phyloP scores from a whole-genome alignment of 2,888 invertebrate genomes.

The Machimus atricapillus region DNA sequence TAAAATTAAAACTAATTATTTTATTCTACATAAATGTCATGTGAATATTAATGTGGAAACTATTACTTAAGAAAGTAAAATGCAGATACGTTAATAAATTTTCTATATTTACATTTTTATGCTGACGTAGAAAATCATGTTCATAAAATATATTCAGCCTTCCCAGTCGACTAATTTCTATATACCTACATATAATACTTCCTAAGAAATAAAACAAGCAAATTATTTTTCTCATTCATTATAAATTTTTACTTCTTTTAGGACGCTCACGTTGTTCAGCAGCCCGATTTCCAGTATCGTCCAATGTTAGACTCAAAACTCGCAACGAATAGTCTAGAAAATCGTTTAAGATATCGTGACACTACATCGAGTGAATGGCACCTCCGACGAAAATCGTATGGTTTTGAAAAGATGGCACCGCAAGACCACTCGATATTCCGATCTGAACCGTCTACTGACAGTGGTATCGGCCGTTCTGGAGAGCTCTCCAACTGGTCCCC shows the following conservation, averaged over 20 bases:
- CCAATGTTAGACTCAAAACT: conserved; percentile 36
- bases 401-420: conserved; percentile 70
- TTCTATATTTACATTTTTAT: no score
- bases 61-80: no score
- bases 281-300: conserved; percentile 15
- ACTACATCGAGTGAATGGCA: conserved; percentile 71
- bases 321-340: conserved; percentile 58
- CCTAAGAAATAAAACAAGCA: no score
- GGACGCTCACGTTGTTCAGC: conserved; percentile 41
- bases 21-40: no score
- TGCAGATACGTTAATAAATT: no score
- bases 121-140: no score
- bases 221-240: no score
- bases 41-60: no score
- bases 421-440: conserved; percentile 60
- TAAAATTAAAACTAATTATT: no score
- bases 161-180: no score
- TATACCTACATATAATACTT: no score
- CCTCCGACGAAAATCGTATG: conserved; percentile 77
- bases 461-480: conserved; percentile 76
- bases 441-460: conserved; percentile 80
- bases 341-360: conserved; percentile 56
- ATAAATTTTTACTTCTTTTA: not conserved
- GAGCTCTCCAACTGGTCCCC: conserved; percentile 68
- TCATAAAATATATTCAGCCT: no score